Percentiles rank a stretch among this genome's conserved stretches.
phyloP scores from a whole-genome alignment of 2,113 vertebrate genomes.

The Hypomesus transpacificus region DNA sequence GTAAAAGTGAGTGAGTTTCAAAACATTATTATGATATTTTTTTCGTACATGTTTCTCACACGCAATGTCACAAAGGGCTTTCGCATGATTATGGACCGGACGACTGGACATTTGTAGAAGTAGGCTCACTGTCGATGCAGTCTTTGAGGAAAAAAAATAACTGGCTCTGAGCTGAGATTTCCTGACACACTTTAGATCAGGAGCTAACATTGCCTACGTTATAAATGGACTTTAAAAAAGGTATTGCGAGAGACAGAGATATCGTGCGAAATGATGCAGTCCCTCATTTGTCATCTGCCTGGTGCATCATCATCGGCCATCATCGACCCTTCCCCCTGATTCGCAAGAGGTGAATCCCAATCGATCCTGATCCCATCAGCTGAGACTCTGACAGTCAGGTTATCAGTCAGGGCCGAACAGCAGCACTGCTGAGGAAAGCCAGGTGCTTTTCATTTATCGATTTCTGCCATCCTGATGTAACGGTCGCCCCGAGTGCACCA shows the following conservation, averaged over 20 bases:
- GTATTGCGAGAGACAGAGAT: no score
- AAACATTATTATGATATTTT: background rate
- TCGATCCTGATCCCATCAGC: background rate
- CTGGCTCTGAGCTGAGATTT: no score
- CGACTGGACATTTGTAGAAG: background rate
- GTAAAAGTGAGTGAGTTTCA: background rate
- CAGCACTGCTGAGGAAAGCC: background rate
- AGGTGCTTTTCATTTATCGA: background rate
- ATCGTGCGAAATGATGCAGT: no score
- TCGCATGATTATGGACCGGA: conserved; percentile 34
- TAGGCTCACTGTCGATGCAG: no score
- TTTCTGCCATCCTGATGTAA: background rate
- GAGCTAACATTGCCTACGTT: no score
- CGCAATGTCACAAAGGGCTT: conserved; percentile 9
- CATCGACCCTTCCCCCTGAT: background rate
- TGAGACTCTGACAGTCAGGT: background rate
- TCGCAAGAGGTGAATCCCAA: background rate
- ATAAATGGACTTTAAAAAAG: no score
- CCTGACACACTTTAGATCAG: no score
- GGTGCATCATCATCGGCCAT: no score
- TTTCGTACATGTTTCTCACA: no score
- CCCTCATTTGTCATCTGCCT: no score
- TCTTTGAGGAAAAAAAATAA: no score
- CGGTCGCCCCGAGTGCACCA: conserved; percentile 2
- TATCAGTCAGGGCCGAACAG: background rate